phyloP scores from a whole-genome alignment of 2,888 invertebrate genomes.

The Diachrysia chrysitis region DNA sequence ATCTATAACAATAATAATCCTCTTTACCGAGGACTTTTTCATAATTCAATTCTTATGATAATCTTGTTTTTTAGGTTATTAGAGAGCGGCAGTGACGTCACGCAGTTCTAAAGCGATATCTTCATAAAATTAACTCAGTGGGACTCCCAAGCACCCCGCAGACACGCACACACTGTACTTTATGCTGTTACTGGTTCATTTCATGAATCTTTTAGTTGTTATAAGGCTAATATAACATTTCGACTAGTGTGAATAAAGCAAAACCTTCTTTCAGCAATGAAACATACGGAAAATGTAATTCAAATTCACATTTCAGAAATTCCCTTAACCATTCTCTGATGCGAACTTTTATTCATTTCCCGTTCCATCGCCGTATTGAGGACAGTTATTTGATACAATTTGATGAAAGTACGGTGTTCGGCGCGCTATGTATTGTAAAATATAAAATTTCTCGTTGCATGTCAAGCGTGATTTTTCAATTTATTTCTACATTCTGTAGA shows the following conservation, averaged over 20 bases:
- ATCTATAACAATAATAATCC: no score
- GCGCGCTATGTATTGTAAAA: constrained; percentile 19
- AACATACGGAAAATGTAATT: not conserved
- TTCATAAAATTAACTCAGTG: not conserved
- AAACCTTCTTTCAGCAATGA: not conserved
- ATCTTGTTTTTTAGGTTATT: no score
- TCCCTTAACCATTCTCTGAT: not conserved
- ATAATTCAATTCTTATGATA: no score
- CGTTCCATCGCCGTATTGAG: constrained; percentile 13
- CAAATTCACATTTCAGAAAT: not conserved
- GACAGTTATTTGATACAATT: constrained; percentile 27
- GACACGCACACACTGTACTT: not conserved
- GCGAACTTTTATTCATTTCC: constrained; percentile 8
- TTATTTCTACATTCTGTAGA: constrained; percentile 14
- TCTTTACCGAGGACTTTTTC: no score
- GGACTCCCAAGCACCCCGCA: not conserved
- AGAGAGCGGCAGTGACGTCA: no score
- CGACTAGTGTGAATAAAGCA: not conserved
- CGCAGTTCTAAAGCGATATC: not conserved
- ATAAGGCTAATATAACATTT: not conserved
- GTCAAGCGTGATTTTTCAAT: constrained; percentile 19
- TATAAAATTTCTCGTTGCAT: constrained; percentile 13
- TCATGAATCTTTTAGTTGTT: not conserved
- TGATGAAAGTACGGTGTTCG: constrained; percentile 17
- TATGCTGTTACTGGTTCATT: not conserved